Evolutionary conservation across 2,113 vertebrate genomes (phyloP), one percentile per base, ranked within the genome.

Genomic region (Brachypodius melanocephalos): DNA sequence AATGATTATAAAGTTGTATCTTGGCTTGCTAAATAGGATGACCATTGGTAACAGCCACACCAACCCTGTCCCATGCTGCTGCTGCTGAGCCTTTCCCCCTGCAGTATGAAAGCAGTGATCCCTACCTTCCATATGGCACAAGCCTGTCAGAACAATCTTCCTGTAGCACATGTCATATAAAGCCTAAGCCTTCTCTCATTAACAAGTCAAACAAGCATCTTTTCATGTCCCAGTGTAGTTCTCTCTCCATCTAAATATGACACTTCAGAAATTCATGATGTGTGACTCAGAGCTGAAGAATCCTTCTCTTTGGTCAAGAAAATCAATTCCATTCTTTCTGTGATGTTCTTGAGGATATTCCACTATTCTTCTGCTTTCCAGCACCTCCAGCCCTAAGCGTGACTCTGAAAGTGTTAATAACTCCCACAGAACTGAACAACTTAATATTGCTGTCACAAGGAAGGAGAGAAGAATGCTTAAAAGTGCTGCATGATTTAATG

Each of bases 311-410:
- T 94, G 77, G 94, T 91, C 74, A 76, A 51, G 85, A 85, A 95
- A 97, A 95, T 91, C 73, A 54, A 88, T 91, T 91, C 89, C 77
- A 82, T 91, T 93, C 72, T 87, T 93, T 74, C 62, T 51, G 54
- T 61, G 62, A 62, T 76, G 63, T 79, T 89, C 62, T 73, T 82
- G 69, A 87, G 49, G 42, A 58, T 76, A 95, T 94, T 85, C 49
- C 38, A 51, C 31, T 82, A 36, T 76, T 95, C 15, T 66, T 84
- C 72, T 91, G 32, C 49, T 72, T 91, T 49, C 43, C 89, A 88
- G 51, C 0, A 36, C 89, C 89, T 92, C 40, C 89, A 87, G 63
- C 40, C 52, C 25, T 81, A 57, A 75, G 40, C 12, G 10, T 62
- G 74, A 85, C 38, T 90, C 88, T 68, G 57, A 61, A 95, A 77